phyloP scores from a whole-genome alignment of 2,888 invertebrate species.

The Drosophila pseudotalamancana region DNA sequence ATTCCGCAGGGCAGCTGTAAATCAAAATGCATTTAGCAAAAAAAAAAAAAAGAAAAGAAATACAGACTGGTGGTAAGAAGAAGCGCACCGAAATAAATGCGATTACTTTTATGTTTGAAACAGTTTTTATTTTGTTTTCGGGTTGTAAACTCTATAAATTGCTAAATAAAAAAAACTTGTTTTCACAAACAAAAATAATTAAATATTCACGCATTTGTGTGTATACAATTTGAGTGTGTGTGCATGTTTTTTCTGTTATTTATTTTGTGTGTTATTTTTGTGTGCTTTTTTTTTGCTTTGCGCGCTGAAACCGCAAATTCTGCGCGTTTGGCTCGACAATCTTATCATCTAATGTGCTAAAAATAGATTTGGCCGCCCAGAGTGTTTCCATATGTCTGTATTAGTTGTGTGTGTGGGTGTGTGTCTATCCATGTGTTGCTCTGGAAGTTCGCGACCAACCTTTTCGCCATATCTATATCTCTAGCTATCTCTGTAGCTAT shows the following conservation, averaged over 20 bases:
- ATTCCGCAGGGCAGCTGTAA: slow-evolving; percentile 37
- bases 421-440: slow-evolving; percentile 22
- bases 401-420: slow-evolving; percentile 3
- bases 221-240: slow-evolving; percentile 34
- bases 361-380: slow-evolving; percentile 68
- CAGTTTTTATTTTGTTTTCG: slow-evolving; percentile 24
- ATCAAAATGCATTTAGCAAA: slow-evolving; percentile 41
- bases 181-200: slow-evolving; percentile 29
- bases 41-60: no score
- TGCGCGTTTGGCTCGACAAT: slow-evolving; percentile 69
- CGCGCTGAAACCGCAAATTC: slow-evolving; percentile 66
- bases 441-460: slow-evolving; percentile 64
- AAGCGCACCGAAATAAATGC: slow-evolving; percentile 34
- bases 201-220: slow-evolving; percentile 28
- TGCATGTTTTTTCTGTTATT: slow-evolving; percentile 1
- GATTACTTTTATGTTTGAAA: slow-evolving; percentile 32
- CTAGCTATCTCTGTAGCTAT: neutral
- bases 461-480: slow-evolving; percentile 30
- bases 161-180: slow-evolving; percentile 54
- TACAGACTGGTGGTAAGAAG: slow-evolving; percentile 4
- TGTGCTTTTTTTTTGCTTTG: no score
- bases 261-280: slow-evolving; percentile 29
- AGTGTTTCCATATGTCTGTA: slow-evolving; percentile 45
- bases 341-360: slow-evolving; percentile 74
- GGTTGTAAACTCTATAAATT: slow-evolving; percentile 49